Conservation (phyloP, 2,888 invertebrate species). For the Cremastinae sp. region DNA sequence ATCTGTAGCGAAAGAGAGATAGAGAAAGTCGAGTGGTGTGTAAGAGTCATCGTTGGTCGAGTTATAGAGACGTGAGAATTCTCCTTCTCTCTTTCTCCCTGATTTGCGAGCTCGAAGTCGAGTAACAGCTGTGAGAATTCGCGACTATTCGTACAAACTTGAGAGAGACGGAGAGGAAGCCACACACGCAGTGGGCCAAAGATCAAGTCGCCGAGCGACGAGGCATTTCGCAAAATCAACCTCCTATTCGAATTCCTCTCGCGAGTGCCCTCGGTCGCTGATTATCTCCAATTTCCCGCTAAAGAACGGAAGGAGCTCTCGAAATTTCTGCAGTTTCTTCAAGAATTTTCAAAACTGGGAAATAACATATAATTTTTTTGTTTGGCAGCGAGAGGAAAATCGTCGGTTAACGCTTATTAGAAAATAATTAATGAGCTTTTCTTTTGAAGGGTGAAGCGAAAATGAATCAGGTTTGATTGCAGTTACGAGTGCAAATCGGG, state of each 20-base stretch:
- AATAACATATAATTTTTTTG: too few relatives aligned
- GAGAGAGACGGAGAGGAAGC: constrained; percentile 74
- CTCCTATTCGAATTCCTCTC: constrained; percentile 73
- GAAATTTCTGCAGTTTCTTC: constrained; percentile 6
- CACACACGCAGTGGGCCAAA: constrained; percentile 72
- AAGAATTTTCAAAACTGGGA: background rate
- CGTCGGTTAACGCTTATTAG: background rate
- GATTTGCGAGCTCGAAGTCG: constrained; percentile 72
- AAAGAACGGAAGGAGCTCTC: constrained; percentile 1
- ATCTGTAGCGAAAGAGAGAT: constrained; percentile 32
- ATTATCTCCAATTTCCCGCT: constrained; percentile 22
- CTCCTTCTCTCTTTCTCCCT: constrained; percentile 54
- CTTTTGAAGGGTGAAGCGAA: too few relatives aligned
- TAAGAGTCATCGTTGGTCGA: constrained; percentile 29
- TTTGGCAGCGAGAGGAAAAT: too few relatives aligned
- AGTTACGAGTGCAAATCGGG: constrained; percentile 5
- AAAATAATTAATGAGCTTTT: background rate
- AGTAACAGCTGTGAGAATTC: constrained; percentile 53
- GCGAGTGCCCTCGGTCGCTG: constrained; percentile 47
- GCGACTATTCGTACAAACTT: constrained; percentile 63
- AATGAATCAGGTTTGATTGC: too few relatives aligned
- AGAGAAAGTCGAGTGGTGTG: constrained; percentile 23
- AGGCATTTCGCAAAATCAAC: constrained; percentile 70
- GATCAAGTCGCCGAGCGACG: constrained; percentile 67
- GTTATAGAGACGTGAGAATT: constrained; percentile 32